Evolutionary conservation across 2,113 vertebrate species (phyloP).

Genomic region (Ciconia maguari): DNA sequence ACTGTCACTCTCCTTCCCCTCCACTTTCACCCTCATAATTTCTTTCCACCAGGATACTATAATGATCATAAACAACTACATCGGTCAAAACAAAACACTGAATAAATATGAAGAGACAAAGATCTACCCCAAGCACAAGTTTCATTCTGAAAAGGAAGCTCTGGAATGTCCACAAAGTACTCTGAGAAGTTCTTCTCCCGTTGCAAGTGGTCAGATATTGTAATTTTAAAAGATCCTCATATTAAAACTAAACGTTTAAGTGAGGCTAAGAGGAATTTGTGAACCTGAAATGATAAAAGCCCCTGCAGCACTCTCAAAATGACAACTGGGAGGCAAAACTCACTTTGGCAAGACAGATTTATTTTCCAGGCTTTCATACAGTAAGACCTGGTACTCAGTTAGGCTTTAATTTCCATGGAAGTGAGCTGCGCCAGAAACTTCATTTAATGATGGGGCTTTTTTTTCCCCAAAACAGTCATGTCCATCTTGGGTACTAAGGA

Average conservation of each 20-base stretch:
- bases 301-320: neutral
- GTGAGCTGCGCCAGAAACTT: neutral
- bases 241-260: neutral
- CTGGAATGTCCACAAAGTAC: neutral
- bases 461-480: neutral
- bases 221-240: neutral
- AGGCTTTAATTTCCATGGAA: neutral
- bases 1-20: neutral
- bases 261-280: neutral
- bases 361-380: neutral
- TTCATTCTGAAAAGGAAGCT: neutral
- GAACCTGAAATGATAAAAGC: neutral
- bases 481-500: neutral
- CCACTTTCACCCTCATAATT: neutral
- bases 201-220: neutral
- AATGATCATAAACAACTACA: neutral
- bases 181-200: neutral
- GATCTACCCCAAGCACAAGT: neutral
- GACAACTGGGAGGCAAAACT: neutral
- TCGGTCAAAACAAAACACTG: neutral
- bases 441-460: neutral
- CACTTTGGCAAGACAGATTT: neutral
- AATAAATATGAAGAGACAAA: neutral
- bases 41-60: neutral
- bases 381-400: neutral